phyloP scores from a whole-genome alignment of 2,888 invertebrate species.

The Mantis religiosa region DNA sequence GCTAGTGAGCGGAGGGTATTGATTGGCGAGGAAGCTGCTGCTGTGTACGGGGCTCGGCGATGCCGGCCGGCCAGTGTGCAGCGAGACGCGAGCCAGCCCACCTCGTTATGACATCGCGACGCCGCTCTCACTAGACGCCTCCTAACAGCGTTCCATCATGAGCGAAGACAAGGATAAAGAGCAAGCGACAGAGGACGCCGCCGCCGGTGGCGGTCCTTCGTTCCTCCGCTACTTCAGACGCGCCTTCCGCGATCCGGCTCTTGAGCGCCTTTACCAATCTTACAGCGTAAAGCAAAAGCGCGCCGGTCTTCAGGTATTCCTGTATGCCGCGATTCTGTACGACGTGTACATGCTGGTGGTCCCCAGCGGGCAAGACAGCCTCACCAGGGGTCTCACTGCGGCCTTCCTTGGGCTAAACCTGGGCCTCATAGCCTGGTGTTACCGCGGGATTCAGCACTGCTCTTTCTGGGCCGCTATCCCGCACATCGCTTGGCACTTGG shows the following conservation, averaged over 20 bases:
- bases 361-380: slow-evolving; percentile 49
- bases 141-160: not conserved
- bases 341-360: slow-evolving; percentile 58
- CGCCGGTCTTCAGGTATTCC: slow-evolving; percentile 65
- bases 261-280: slow-evolving; percentile 66
- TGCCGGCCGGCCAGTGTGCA: slow-evolving; percentile 2
- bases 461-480: slow-evolving; percentile 56
- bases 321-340: slow-evolving; percentile 62
- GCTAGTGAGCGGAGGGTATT: slow-evolving; percentile 14
- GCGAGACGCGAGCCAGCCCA: not conserved
- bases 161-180: not conserved
- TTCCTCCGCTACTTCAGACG: slow-evolving; percentile 37
- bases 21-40: slow-evolving; percentile 16
- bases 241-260: slow-evolving; percentile 57
- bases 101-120: not conserved
- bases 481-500: slow-evolving; percentile 61
- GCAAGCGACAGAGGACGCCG: not conserved
- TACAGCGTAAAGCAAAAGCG: slow-evolving; percentile 69
- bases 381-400: slow-evolving; percentile 40
- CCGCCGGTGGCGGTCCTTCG: not conserved
- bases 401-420: slow-evolving; percentile 42
- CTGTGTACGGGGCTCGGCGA: not conserved
- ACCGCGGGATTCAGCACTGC: slow-evolving; percentile 36
- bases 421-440: slow-evolving; percentile 41
- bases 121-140: not conserved